These are phyloP conservation scores for Scomber colias DNA, from an alignment of 2,113 vertebrate genomes.

Conservation along the genomic window DNA sequence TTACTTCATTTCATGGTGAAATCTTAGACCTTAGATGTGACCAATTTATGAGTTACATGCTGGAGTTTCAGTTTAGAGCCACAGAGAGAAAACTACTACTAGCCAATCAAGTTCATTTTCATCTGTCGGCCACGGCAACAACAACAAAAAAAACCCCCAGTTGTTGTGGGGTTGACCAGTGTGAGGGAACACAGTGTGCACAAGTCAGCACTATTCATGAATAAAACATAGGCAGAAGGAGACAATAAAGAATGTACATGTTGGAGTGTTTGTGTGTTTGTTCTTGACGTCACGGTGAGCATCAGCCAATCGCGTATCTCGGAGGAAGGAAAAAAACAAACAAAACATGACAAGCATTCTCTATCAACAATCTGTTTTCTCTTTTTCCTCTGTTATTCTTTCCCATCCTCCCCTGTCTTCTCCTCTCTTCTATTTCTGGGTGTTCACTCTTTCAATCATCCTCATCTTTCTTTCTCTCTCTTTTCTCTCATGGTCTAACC, in stretches of 20 bases:
- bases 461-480: conserved; percentile 3
- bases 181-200: neutral
- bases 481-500: neutral
- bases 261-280: neutral
- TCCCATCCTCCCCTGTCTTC: neutral
- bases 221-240: neutral
- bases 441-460: conserved; percentile 27
- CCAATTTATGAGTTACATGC: too few relatives aligned
- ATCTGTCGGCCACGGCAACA: too few relatives aligned
- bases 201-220: neutral
- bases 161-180: too few relatives aligned
- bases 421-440: conserved; percentile 51
- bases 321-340: neutral
- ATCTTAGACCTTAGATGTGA: too few relatives aligned
- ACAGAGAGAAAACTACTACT: too few relatives aligned
- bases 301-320: conserved; percentile 15
- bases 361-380: conserved; percentile 41
- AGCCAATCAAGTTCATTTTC: too few relatives aligned
- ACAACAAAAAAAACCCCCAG: neutral
- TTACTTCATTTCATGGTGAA: too few relatives aligned
- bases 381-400: neutral
- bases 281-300: conserved; percentile 29
- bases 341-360: conserved; percentile 36
- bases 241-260: neutral
- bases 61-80: too few relatives aligned